These are phyloP conservation scores for Holocentrus rufus DNA, from an alignment of 2,797 vertebrate species.

Conservation along the genomic window DNA sequence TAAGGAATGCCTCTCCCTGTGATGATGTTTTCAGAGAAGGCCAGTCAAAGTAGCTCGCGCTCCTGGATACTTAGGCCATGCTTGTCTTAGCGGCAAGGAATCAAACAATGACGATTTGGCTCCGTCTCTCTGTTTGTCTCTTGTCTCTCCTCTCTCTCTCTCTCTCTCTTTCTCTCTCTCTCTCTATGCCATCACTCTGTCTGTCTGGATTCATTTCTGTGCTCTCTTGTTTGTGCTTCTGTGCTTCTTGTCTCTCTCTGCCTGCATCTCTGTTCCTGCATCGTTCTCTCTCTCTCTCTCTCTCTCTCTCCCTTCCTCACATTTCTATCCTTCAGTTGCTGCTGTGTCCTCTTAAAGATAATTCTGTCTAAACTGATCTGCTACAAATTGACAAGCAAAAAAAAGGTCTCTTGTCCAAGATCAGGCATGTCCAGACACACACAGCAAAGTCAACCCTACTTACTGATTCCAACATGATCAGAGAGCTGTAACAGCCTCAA, in stretches of 20 bases:
- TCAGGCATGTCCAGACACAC: neutral
- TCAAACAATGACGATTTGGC: slow-evolving; percentile 47
- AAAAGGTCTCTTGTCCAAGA: slow-evolving; percentile 12
- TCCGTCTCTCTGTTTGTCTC: slow-evolving; percentile 14
- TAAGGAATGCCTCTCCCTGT: slow-evolving; percentile 78
- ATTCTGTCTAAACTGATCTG: slow-evolving; percentile 2
- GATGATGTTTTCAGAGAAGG: slow-evolving; percentile 74
- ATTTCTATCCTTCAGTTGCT: slow-evolving; percentile 12
- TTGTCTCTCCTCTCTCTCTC: neutral
- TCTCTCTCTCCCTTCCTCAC: neutral
- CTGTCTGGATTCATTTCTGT: slow-evolving; percentile 12
- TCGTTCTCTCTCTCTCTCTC: slow-evolving; percentile 23
- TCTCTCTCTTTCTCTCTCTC: neutral
- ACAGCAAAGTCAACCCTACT: slow-evolving; percentile 4
- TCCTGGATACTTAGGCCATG: slow-evolving; percentile 62
- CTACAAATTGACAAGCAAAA: neutral
- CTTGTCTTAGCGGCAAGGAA: slow-evolving; percentile 53
- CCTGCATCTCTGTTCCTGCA: no score
- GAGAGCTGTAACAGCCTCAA: slow-evolving; percentile 18
- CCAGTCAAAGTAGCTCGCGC: slow-evolving; percentile 75
- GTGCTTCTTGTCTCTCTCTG: slow-evolving; percentile 18
- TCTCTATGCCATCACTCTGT: no score
- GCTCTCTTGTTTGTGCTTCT: slow-evolving; percentile 19
- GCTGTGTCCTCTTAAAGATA: slow-evolving; percentile 6
- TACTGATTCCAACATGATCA: slow-evolving; percentile 33